These are phyloP conservation scores for Hippolais icterina DNA, from an alignment of 2,113 vertebrate species.

Conservation along the genomic window DNA sequence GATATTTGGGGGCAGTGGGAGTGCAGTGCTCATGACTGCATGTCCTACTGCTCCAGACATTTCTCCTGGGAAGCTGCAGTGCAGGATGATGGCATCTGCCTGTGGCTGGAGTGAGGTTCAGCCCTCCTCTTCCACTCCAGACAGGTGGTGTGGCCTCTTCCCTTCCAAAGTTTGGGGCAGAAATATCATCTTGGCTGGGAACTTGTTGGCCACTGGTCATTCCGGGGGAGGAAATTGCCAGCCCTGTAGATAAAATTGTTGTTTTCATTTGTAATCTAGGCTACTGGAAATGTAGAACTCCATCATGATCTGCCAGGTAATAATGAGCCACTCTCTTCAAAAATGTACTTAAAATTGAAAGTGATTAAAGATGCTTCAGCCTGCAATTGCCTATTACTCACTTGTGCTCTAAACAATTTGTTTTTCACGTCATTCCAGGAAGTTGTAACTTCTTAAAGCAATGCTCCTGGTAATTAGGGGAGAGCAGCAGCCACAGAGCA, in stretches of 20 bases:
- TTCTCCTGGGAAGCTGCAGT: background rate
- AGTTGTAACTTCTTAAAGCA: constrained; percentile 14
- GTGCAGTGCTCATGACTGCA: fast-evolving
- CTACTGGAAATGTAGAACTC: background rate
- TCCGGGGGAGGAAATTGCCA: background rate
- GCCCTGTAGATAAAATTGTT: background rate
- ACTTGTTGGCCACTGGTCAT: fast-evolving
- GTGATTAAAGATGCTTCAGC: constrained; percentile 51
- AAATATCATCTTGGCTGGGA: background rate
- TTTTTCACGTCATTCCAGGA: constrained; percentile 47
- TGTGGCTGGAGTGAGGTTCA: background rate
- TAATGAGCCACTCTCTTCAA: constrained; percentile 10
- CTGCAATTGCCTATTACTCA: constrained; percentile 49
- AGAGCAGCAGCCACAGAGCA: background rate
- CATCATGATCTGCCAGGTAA: constrained; percentile 16
- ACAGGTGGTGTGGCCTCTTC: background rate
- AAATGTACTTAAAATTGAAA: constrained; percentile 47
- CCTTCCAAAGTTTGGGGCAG: background rate
- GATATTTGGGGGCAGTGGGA: background rate
- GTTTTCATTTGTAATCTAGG: background rate
- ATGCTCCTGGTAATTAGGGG: background rate
- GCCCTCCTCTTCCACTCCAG: background rate
- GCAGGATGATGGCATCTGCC: background rate
- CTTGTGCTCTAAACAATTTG: background rate
- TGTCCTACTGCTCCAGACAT: background rate